Evolutionary conservation across 2,797 vertebrate species (phyloP), one percentile per base, ranked within the genome.

Genomic region (Leucoraja ocellata): DNA sequence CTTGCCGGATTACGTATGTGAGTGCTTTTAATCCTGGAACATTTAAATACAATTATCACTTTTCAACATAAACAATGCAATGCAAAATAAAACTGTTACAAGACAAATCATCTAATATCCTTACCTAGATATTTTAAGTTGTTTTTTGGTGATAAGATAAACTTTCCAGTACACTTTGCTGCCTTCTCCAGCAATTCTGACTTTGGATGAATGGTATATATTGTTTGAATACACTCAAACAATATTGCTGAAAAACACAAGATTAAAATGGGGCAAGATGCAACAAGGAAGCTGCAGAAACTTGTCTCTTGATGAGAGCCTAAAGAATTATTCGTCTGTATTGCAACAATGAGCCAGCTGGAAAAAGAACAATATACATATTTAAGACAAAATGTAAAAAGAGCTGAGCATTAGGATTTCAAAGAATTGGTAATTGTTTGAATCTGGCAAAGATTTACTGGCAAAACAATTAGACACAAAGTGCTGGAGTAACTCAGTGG

Each of bases 51-150:
- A 79, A 14, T 4, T n/a, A 32, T 58, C 73, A 79, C 58, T 46
- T 78, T 93, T 54, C 76, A 36, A 93, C 10, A 93, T 54, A 5
- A 21, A 54, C 7, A 58, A 11, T 25, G 39, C 2, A 14, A 92
- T 58, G 7, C 14, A 76, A 92, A 54, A 54, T 39, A 73, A 91
- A 73, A 74, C 74, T 74, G 9, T 1, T 4, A 28, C 9, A 0
- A 92, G 7, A 28, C 11, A 58, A 46, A 74, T 28, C 39, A 76
- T 14, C 54, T 6, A 73, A 13, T 36, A 32, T 93, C 93, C 97
- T 97, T 97, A 99, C 99, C 99, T 81, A 99, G 96, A 95, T 99
- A 99, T 94, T 99, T 99, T 32, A 99, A 97, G 95, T 99, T 99
- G 94, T 99, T 99, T 96, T 99, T 99, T 65, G 97, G 97, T 54